Evolutionary conservation across 2,888 invertebrate genomes (phyloP).

Genomic region (Philaethria dido): DNA sequence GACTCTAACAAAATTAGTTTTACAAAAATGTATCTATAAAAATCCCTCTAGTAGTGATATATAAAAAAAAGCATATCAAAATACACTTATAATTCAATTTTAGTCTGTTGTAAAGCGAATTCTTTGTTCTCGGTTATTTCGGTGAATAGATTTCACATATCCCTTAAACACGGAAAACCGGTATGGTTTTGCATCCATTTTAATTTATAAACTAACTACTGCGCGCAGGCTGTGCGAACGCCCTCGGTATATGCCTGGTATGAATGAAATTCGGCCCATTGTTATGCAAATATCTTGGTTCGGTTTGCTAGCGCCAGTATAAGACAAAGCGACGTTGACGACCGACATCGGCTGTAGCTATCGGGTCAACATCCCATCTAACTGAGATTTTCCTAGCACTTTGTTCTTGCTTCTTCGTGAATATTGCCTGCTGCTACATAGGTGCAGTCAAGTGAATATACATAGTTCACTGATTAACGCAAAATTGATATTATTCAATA

Average conservation of each 20-base stretch:
- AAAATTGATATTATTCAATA: not conserved
- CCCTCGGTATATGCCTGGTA: constrained; percentile 44
- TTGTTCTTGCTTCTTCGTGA: constrained; percentile 54
- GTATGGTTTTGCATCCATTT: constrained; percentile 40
- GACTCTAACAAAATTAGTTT: not conserved
- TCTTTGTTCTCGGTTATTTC: constrained; percentile 15
- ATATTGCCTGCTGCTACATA: not conserved
- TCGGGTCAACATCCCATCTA: constrained; percentile 65
- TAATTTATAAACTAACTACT: constrained; percentile 40
- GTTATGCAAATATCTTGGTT: constrained; percentile 80
- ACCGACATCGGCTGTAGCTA: constrained; percentile 73
- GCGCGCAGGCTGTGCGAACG: constrained; percentile 35
- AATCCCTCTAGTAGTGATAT: not conserved
- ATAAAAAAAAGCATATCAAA: constrained; percentile 4
- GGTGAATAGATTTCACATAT: constrained; percentile 23
- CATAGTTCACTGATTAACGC: not conserved
- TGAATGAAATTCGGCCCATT: constrained; percentile 76
- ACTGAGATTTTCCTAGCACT: constrained; percentile 53
- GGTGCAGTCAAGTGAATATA: not conserved
- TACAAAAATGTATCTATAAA: constrained; percentile 4
- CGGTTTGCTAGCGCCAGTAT: constrained; percentile 74
- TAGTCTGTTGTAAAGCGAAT: constrained; percentile 10
- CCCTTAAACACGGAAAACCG: constrained; percentile 27
- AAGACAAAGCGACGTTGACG: constrained; percentile 81
- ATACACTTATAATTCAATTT: constrained; percentile 17